Evolutionary conservation across 2,797 vertebrate genomes (phyloP).

Genomic region (Pipistrellus nathusii): DNA sequence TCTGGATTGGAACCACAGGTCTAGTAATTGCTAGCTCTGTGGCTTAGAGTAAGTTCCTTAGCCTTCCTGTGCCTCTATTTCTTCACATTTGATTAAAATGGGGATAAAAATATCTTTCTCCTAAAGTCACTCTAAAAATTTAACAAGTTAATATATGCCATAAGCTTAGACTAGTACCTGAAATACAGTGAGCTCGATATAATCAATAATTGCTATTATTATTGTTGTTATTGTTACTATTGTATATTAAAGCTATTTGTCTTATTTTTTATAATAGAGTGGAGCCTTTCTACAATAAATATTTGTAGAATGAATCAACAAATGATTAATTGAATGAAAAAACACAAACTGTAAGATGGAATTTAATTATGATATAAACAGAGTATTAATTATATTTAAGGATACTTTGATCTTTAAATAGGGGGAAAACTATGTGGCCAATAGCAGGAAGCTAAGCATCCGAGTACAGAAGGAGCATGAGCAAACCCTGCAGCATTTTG

Average conservation of each 20-base stretch:
- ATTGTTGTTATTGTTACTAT: background rate
- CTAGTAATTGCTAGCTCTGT: background rate
- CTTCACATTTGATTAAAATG: conserved; percentile 8
- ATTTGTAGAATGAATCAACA: background rate
- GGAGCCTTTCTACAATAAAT: background rate
- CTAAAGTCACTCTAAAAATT: background rate
- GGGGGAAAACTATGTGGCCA: background rate
- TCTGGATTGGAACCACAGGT: background rate
- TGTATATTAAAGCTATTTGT: background rate
- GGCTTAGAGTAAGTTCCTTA: background rate
- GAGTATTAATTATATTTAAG: background rate
- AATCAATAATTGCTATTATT: background rate
- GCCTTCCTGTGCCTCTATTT: background rate
- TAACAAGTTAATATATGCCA: background rate
- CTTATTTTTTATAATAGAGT: conserved; percentile 25
- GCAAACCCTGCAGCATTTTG: background rate
- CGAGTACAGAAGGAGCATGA: background rate
- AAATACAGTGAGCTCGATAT: background rate
- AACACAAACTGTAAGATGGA: background rate
- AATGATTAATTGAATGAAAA: background rate
- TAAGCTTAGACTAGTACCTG: background rate
- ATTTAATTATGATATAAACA: background rate
- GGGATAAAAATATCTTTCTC: background rate
- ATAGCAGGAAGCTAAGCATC: background rate
- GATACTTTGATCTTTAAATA: conserved; percentile 34